Evolutionary conservation across 2,888 invertebrate species (phyloP).

Genomic region (Agrochola litura): DNA sequence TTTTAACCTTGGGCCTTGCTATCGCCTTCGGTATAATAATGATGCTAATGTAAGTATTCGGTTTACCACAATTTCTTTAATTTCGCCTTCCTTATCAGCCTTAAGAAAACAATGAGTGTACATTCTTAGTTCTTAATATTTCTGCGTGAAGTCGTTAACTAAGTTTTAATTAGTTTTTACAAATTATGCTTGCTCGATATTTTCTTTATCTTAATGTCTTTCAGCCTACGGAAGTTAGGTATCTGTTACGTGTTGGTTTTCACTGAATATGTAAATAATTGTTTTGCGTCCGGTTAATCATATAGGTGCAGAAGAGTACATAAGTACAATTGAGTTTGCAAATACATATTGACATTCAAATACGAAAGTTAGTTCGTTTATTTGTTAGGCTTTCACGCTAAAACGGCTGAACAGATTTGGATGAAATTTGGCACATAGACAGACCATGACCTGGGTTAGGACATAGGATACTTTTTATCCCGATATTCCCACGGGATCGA

Average conservation of each 20-base stretch:
- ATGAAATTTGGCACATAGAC: too few relatives aligned
- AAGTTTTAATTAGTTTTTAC: conserved; percentile 28
- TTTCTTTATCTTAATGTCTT: conserved; percentile 37
- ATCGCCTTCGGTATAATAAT: not conserved
- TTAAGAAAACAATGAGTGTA: conserved; percentile 39
- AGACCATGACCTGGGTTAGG: too few relatives aligned
- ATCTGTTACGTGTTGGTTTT: conserved; percentile 15
- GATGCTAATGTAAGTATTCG: not conserved
- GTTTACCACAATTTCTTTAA: not conserved
- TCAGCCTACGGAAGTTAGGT: not conserved
- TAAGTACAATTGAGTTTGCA: not conserved
- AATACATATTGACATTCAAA: not conserved
- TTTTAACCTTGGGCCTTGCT: not conserved
- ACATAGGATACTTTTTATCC: too few relatives aligned
- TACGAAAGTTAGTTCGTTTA: too few relatives aligned
- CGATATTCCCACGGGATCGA: too few relatives aligned
- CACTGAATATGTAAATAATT: conserved; percentile 8
- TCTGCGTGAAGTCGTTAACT: conserved; percentile 31
- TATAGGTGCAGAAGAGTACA: not conserved
- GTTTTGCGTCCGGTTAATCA: conserved; percentile 2
- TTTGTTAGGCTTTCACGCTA: too few relatives aligned
- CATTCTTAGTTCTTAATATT: conserved; percentile 35
- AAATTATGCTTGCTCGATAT: conserved; percentile 2
- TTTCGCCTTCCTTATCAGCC: conserved; percentile 28
- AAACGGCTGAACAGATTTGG: too few relatives aligned